Conservation (phyloP, 2,888 invertebrate species). For the Calliopum simillimum region DNA sequence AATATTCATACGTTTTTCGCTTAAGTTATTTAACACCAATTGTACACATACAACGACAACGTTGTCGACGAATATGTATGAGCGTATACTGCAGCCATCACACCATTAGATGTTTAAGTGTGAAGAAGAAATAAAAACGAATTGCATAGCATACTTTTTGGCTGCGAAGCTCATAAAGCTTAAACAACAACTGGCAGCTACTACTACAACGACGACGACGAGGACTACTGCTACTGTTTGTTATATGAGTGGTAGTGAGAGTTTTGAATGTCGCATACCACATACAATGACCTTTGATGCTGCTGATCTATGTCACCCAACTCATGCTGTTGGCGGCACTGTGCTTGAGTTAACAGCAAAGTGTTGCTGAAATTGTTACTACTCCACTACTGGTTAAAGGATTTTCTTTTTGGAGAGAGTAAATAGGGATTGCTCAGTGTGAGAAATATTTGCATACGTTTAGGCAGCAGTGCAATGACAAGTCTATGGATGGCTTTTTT, state of each 20-base stretch:
- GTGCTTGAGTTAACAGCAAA: neutral
- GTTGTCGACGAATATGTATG: too few species aligned
- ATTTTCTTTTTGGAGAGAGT: too few species aligned
- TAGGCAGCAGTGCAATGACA: neutral
- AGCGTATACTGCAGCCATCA: too few species aligned
- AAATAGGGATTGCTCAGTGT: too few species aligned
- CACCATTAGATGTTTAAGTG: too few species aligned
- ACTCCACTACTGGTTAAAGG: too few species aligned
- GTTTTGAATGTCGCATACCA: slow-evolving; percentile 5
- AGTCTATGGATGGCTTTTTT: neutral
- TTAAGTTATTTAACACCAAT: slow-evolving; percentile 22
- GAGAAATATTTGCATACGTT: slow-evolving; percentile 3
- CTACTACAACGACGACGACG: neutral
- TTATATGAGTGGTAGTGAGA: neutral
- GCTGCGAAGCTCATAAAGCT: slow-evolving; percentile 9
- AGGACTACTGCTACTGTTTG: neutral
- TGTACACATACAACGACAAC: too few species aligned
- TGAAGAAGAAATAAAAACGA: neutral
- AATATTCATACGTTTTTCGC: slow-evolving; percentile 23
- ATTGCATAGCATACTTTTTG: slow-evolving; percentile 20
- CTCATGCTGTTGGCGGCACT: neutral
- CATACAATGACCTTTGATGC: slow-evolving; percentile 15
- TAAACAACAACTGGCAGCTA: neutral
- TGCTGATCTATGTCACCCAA: slow-evolving; percentile 10
- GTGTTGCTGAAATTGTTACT: neutral